phyloP scores from a whole-genome alignment of 2,888 invertebrate species.

The Apotomis turbidana region DNA sequence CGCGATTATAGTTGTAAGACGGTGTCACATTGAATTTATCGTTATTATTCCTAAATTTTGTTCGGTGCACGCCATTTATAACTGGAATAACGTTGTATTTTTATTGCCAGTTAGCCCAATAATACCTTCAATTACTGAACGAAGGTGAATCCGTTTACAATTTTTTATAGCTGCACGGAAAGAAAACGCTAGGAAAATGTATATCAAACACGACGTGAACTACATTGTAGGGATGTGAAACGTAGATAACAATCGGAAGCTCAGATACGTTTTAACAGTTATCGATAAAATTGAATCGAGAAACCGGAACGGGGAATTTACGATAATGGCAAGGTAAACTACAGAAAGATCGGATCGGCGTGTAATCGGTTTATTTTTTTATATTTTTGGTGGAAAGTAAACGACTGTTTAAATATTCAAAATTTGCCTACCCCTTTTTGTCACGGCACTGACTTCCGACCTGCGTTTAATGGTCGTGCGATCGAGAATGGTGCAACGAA shows the following conservation, averaged over 20 bases:
- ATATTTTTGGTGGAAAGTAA: conserved; percentile 62
- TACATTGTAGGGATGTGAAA: conserved; percentile 11
- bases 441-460: conserved; percentile 50
- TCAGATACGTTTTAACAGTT: conserved; percentile 48
- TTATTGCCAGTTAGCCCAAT: conserved; percentile 35
- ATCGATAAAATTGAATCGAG: conserved; percentile 51
- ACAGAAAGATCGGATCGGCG: conserved; percentile 58
- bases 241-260: conserved; percentile 40
- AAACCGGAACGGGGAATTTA: conserved; percentile 54
- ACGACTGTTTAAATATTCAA: conserved; percentile 71
- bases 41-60: conserved; percentile 35
- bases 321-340: conserved; percentile 61
- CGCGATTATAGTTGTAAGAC: conserved; percentile 50
- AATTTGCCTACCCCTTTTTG: conserved; percentile 73
- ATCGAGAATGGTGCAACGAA: conserved; percentile 18
- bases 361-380: conserved; percentile 58
- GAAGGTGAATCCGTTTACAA: conserved; percentile 22
- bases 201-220: conserved; percentile 4
- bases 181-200: conserved; percentile 10
- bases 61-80: conserved; percentile 36
- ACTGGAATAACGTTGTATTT: conserved; percentile 35
- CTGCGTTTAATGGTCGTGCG: conserved; percentile 47
- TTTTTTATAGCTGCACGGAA: conserved; percentile 19
- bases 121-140: conserved; percentile 34
- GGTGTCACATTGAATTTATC: conserved; percentile 43